Base-by-base conservation (phyloP, 1,140 invertebrate species). In the Harlomillsia oculata region DNA sequence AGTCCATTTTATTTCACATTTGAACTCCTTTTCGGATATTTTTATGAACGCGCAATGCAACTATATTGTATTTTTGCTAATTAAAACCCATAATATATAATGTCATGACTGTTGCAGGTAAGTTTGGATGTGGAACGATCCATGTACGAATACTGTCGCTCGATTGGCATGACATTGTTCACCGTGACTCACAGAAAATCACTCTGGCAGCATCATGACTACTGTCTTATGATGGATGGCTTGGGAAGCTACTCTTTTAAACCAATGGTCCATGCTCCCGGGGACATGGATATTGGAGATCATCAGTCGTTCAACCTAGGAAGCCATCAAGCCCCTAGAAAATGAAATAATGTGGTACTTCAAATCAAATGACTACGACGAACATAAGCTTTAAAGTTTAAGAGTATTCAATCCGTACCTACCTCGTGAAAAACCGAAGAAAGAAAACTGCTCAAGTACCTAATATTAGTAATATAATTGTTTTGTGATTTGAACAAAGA, bases 121-220 rank as follows among this genome's bases (percentile, higher is more conserved):
- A 95, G 90, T 60, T 88, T 97, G 0, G 95, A 98, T 72, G 94
- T 98, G 0, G 96, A 98, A 72, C 93, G 91, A 53, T 85, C 83
- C 41, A 97, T 99, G 87, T 98, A 99, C 68, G 82, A 84, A 59
- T 90, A 96, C 70, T 96, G 92, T 67, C 78, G 83, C 62, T 74
- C 85, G 70, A 83, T 84, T 64, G 89, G 89, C 34, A 98, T 99
- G 68, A 93, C 93, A 16, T 73, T 99, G 21, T 93, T 99, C 71
- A 99, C 95, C 1, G 93, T 98, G 23, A 95, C 90, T 1, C 95
- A 99, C 75, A 80, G 94, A 59, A 91, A 92, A 70, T 95, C 91
- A 0, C 73, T 97, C 9, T 97, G 93, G 94, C 85, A 85, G 70
- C 90, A 97, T 75, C 94, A 97, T 71, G 91, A 96, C 20, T 62